Base-by-base conservation (phyloP, 1,140 invertebrate species). In the Homarus americanus region DNA sequence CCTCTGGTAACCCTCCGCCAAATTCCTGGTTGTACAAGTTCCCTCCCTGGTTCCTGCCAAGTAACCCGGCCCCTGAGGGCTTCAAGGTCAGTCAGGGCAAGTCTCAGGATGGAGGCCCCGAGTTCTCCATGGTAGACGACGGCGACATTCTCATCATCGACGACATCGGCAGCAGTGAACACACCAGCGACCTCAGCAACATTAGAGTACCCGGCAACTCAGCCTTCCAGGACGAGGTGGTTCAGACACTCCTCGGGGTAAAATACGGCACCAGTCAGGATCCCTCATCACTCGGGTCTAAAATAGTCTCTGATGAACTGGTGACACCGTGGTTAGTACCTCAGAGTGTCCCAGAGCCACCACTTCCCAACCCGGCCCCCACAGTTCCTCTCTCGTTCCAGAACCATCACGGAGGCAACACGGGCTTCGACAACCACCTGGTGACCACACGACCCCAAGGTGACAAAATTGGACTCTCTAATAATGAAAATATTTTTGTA, bases 1-100 rank as follows among this genome's bases (percentile, higher is more conserved):
- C 76, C n/a, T 79, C 76, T 1, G 40, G 24, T 0, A 49, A 41
- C 40, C 49, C 76, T 28, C 40, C 44, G 5, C 76, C 76, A 0
- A 83, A 83, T n/a, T 69, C 82, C 0, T 83, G 82, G 82, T 63
- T 83, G 82, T 83, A 83, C 36, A 83, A 66, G 63, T 83, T 83
- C n/a, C 82, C 82, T 41, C 82, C 82, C 1, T 83, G 82, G 82
- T 83, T 69, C 58, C 58, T 83, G 15, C 82, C 82, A 3, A n/a
- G 63, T 34, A 83, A 83, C 58, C 82, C 82, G 24, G 53, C 82
- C 0, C 82, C 82, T 1, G 82, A 83, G 3, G 82, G 82, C 17
- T 83, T 83, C 36, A 15, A 53, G 32, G 38, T 36, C 34, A 9
- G 3, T 20, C 12, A 2, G 17, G 36, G 34, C 36, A 41, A 28